These are phyloP conservation scores for Amyelois transitella DNA, from an alignment of 1,140 invertebrate genomes.

Conservation along the genomic window DNA sequence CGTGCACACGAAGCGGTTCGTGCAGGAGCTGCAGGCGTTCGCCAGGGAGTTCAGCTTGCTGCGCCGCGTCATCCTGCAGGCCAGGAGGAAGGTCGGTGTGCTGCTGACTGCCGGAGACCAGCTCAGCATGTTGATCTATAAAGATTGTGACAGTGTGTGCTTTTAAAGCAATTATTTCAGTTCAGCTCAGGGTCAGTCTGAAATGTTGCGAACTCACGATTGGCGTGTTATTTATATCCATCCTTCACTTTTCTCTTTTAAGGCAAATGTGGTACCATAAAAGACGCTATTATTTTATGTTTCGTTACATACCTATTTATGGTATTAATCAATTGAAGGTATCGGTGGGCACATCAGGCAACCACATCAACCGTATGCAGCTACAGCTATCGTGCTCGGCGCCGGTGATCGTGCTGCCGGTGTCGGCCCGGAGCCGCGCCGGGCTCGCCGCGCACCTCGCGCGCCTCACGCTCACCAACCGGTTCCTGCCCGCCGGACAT, in stretches of 20 bases:
- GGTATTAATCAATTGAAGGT: no score
- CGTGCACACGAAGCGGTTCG: conserved; percentile 95
- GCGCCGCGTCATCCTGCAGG: conserved; percentile 76
- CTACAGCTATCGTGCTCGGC: conserved; percentile 80
- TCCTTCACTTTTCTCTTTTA: no score
- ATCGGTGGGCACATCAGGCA: conserved; percentile 67
- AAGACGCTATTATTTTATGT: no score
- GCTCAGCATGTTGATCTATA: no score
- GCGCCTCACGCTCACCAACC: conserved; percentile 84
- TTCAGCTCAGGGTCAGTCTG: no score
- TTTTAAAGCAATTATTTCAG: no score
- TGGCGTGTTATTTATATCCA: no score
- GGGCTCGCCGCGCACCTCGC: conserved; percentile 89
- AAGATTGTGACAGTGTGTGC: no score
- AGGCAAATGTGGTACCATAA: no score
- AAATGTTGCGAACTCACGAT: background rate
- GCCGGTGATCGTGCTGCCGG: conserved; percentile 91
- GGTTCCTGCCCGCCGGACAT: conserved; percentile 78
- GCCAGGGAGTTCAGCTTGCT: conserved; percentile 90
- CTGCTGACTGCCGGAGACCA: no score
- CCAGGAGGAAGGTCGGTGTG: conserved; percentile 51
- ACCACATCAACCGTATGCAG: conserved; percentile 74
- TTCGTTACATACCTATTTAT: no score
- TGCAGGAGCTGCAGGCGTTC: conserved; percentile 90
- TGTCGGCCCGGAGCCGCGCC: conserved; percentile 85